Percentiles rank a stretch among this genome's conserved stretches.
These are phyloP conservation scores for Drosophila melanica DNA, from an alignment of 1,140 invertebrate species.

Conservation along the genomic window DNA sequence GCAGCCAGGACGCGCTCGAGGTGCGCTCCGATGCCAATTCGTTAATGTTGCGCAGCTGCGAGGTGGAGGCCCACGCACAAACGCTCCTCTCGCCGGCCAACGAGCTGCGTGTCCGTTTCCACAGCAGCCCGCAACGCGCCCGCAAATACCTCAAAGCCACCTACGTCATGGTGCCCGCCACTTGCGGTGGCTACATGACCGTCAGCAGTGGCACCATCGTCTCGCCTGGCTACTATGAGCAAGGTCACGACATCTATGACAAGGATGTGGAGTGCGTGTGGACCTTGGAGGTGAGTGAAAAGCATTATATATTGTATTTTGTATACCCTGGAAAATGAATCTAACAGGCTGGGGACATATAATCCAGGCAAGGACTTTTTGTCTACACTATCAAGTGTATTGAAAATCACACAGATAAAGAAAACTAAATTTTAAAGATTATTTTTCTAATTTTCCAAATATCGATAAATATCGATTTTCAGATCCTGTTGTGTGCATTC, in stretches of 20 bases:
- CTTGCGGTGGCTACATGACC: constrained; percentile 90
- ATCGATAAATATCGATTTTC: too few relatives aligned
- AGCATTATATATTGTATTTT: too few relatives aligned
- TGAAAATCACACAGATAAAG: too few relatives aligned
- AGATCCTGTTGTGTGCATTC: too few relatives aligned
- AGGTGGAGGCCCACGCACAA: constrained; percentile 40
- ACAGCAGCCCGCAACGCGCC: constrained; percentile 87
- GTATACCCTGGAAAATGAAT: too few relatives aligned
- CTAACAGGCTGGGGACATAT: too few relatives aligned
- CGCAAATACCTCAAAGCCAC: constrained; percentile 86
- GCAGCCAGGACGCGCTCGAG: constrained; percentile 42
- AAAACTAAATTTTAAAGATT: too few relatives aligned
- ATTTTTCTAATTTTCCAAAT: too few relatives aligned
- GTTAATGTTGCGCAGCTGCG: constrained; percentile 46
- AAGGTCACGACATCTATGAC: constrained; percentile 84
- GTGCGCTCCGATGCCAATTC: constrained; percentile 35
- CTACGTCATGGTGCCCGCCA: constrained; percentile 44
- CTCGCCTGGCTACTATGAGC: constrained; percentile 92
- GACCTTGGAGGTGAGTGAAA: constrained; percentile 86
- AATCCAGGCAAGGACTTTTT: too few relatives aligned
- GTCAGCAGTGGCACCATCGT: constrained; percentile 88
- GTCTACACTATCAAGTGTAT: too few relatives aligned
- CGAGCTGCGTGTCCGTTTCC: constrained; percentile 89
- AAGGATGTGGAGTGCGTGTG: constrained; percentile 90
- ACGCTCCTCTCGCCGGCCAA: constrained; percentile 88